Conservation (phyloP, 2,888 invertebrate species). For the Netelia inedita region DNA sequence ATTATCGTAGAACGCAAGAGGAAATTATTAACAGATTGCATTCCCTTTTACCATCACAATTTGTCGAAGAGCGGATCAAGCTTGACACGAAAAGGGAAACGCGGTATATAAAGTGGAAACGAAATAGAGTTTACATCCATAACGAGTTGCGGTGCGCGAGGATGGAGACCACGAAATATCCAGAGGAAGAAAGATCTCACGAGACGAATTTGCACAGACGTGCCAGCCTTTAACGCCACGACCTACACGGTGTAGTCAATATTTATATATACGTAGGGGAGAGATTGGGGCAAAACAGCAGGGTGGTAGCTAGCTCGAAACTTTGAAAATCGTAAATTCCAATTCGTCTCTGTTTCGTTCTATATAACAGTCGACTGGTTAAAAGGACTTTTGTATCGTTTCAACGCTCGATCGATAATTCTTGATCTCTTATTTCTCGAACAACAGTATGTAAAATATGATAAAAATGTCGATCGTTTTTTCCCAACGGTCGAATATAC, state of each 20-base stretch:
- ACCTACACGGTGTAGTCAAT: not conserved
- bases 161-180: constrained; percentile 9
- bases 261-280: not conserved
- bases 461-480: no score
- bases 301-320: no score
- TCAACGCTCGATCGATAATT: no score
- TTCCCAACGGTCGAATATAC: no score
- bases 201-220: constrained; percentile 53
- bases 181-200: constrained; percentile 20
- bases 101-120: constrained; percentile 20
- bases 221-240: not conserved
- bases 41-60: not conserved
- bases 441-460: no score
- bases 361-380: no score
- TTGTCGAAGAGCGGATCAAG: not conserved
- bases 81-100: constrained; percentile 54
- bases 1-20: not conserved
- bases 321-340: no score
- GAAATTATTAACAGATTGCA: not conserved
- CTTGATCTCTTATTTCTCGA: no score
- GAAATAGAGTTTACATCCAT: constrained; percentile 25
- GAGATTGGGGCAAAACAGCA: not conserved
- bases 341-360: no score
- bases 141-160: constrained; percentile 36
- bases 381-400: no score